Evolutionary conservation across 2,113 vertebrate genomes (phyloP), one percentile per base, ranked within the genome.

Genomic region (Capricornis sumatraensis): DNA sequence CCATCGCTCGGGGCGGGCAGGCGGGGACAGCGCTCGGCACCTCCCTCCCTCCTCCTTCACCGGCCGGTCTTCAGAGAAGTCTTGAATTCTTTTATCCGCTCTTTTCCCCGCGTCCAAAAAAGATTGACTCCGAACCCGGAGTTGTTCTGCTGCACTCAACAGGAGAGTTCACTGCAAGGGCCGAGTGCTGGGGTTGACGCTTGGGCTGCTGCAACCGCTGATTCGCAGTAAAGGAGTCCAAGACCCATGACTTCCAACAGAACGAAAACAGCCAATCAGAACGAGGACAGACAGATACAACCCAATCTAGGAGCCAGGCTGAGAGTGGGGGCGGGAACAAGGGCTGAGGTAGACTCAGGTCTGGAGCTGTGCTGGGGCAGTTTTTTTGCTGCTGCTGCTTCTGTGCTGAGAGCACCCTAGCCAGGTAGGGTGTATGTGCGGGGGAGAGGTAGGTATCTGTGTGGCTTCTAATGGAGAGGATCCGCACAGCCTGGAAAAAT

Each of bases 211-310:
- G 98, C 94, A 36, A 82, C 21, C 21, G 36, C 55, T 23, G 55
- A 23, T 12, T 74, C 33, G 97, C 97, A 92, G 96, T 43, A 28
- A 40, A 89, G 71, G 94, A 52, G 88, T 93, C 96, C 95, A 96
- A 97, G 96, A 96, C 97, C 94, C 64, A 95, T 89, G 96, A 81
- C 98, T 96, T 95, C 97, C 97, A 79, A 67, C 89, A 47, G 33
- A 86, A 45, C 45, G 10, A 4, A 23, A 21, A 23, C 82, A 94
- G 88, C 97, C 98, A 98, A 97, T 98, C 90, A 94, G 87, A 94
- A 76, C 7, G 40, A 74, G 81, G 36, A 15, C 40, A 58, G 21
- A 33, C 8, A 27, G 67, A 33, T 92, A 36, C 7, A 50, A 33
- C 33, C 97, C 97, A 98, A 98, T 98, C 96, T 40, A 43, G 50